Conservation (phyloP, 2,797 vertebrate species). For the Arrhamphus sclerolepis region DNA sequence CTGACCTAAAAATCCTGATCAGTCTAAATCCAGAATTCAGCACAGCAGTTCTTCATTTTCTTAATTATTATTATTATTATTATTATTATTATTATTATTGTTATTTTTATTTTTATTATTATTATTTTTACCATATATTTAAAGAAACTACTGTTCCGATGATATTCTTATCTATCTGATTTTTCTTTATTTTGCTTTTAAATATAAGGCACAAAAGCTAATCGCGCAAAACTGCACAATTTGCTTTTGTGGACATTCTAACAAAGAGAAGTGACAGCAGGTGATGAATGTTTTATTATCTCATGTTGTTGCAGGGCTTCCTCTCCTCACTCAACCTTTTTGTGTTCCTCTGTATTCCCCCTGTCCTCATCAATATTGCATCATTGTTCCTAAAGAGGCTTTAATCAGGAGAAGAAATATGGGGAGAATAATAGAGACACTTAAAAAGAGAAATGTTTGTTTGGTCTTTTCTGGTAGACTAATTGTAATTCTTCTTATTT, state of each 20-base stretch:
- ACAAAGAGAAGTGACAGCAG: conserved; percentile 36
- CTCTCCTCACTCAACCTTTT: conserved; percentile 36
- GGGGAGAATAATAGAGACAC: conserved; percentile 16
- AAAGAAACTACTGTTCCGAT: too few species aligned
- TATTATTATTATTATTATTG: too few species aligned
- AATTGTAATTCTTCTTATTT: conserved; percentile 3
- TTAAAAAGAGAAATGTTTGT: conserved; percentile 10
- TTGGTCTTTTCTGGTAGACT: not conserved
- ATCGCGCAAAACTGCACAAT: not conserved
- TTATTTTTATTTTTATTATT: too few species aligned
- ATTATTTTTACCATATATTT: too few species aligned
- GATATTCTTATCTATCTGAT: too few species aligned
- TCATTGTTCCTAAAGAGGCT: conserved; percentile 59
- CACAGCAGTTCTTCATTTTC: too few species aligned
- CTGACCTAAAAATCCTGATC: too few species aligned
- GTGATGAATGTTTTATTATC: conserved; percentile 56
- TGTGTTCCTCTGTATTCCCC: conserved; percentile 45
- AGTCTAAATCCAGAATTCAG: too few species aligned
- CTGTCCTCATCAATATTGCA: conserved; percentile 62
- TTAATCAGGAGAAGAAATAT: conserved; percentile 42
- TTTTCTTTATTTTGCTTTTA: too few species aligned
- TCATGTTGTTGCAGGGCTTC: conserved; percentile 35
- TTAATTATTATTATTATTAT: too few species aligned
- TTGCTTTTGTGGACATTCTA: conserved; percentile 1
- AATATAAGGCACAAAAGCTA: not conserved